Percentiles rank a stretch among this genome's conserved stretches.
Evolutionary conservation across 2,113 vertebrate genomes (phyloP).

Genomic region (Syrrhaptes paradoxus): DNA sequence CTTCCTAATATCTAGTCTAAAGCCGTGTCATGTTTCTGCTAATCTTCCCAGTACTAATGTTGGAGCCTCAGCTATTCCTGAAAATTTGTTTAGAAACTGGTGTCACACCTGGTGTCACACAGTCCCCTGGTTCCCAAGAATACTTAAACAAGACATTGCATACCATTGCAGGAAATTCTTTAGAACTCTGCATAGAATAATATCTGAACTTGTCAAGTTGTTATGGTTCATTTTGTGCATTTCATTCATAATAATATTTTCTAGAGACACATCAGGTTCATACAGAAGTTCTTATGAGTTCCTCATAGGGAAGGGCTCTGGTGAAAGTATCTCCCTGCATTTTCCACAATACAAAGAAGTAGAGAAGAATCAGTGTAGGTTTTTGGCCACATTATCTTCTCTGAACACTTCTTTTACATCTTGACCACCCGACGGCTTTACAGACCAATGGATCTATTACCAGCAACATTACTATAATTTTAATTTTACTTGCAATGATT

Average conservation of each 20-base stretch:
- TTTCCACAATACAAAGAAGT: not conserved
- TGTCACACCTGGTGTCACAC: not conserved
- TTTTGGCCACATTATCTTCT: not conserved
- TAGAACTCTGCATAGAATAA: not conserved
- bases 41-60: not conserved
- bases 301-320: not conserved
- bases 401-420: not conserved
- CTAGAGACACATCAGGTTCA: not conserved
- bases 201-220: not conserved
- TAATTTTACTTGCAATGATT: not conserved
- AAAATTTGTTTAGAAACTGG: not conserved
- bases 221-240: not conserved
- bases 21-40: not conserved
- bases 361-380: not conserved
- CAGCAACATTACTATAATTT: not conserved
- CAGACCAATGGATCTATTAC: not conserved
- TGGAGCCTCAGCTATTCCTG: not conserved
- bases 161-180: not conserved
- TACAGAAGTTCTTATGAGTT: not conserved
- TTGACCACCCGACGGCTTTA: not conserved
- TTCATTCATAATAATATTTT: not conserved
- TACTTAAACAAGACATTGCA: not conserved
- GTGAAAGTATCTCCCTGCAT: not conserved
- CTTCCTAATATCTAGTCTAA: too few relatives aligned
- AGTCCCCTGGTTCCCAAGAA: not conserved